Percentiles rank a stretch among this genome's conserved stretches.
Conservation (phyloP, 35 echinoderm and acorn worm species). For the Ophiothrix spiculata region DNA sequence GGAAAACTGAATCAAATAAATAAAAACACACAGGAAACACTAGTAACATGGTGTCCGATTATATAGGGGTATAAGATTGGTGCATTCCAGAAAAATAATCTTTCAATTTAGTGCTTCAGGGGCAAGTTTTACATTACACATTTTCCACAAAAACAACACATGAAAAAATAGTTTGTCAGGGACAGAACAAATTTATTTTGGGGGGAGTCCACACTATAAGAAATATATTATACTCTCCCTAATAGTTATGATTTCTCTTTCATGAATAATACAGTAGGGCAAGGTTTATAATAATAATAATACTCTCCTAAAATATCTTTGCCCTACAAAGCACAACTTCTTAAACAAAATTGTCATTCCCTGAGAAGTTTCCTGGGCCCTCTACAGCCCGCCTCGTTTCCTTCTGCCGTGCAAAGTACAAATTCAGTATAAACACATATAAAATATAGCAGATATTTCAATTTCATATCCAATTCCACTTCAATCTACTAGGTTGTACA, state of each 20-base stretch:
- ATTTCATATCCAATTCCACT: too few relatives aligned
- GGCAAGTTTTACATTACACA: slow-evolving; percentile 2
- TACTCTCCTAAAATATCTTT: slow-evolving; percentile 7
- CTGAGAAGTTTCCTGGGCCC: neutral
- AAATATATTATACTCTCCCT: neutral
- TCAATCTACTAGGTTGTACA: too few relatives aligned
- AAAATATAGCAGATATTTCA: too few relatives aligned
- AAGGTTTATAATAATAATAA: neutral
- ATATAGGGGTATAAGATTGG: neutral
- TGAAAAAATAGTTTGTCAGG: slow-evolving; percentile 5
- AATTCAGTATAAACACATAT: too few relatives aligned
- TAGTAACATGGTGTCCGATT: neutral
- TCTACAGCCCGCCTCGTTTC: neutral
- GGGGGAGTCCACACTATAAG: too few relatives aligned
- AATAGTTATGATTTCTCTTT: neutral
- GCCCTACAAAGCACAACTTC: neutral
- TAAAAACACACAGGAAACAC: neutral
- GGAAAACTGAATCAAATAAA: neutral
- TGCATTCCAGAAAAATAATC: neutral
- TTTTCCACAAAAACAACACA: neutral
- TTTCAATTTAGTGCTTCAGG: neutral
- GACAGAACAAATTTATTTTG: slow-evolving; percentile 5
- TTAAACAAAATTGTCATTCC: slow-evolving; percentile 9
- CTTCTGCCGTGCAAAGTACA: too few relatives aligned
- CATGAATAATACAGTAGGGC: neutral